Evolutionary conservation across 2,113 vertebrate genomes (phyloP), one percentile per base, ranked within the genome.

Genomic region (Strix aluco): DNA sequence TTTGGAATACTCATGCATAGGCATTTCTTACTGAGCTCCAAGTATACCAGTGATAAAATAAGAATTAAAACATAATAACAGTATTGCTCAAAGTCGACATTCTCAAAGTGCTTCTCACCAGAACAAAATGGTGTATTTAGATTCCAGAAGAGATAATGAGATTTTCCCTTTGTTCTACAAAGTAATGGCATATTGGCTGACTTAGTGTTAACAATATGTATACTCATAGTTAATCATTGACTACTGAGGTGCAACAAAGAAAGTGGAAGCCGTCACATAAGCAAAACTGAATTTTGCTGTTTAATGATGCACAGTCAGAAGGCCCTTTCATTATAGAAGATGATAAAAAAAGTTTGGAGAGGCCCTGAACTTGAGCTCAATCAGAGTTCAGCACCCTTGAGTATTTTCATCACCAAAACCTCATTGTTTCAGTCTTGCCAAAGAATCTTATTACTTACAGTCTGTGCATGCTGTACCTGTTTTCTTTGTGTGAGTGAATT

Each of bases 101-200:
- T 30, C 15, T 87, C 36, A 63, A 65, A 89, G 15, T 21, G n/a
- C 1, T 23, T 71, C 42, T 92, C 75, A 78, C n/a, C 46, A 86
- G 51, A 88, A 92, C 16, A 92, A 92, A 92, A 80, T 22, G 2
- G 3, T 75, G 34, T 6, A 40, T 75, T 89, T 88, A 57, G 44
- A 82, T 90, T 73, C 11, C 51, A 90, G 55, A 90, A 83, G 30
- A 94, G 59, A 92, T 75, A 93, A 30, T n/a, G 11, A 38, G 70
- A 51, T 70, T 88, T 94, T n/a, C 19, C 17, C 27, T 90, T 95
- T 94, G 51, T 94, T 93, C 62, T 85, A 71, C 34, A 42, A 44
- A 9, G 42, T 66, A 88, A 62, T 55, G 54, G 4, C 55, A 36
- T 61, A 63, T 92, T 92, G 26, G 80, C 55, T 62, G 63, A 46